Evolutionary conservation across 2,113 vertebrate species (phyloP).

Genomic region (Sorex araneus): DNA sequence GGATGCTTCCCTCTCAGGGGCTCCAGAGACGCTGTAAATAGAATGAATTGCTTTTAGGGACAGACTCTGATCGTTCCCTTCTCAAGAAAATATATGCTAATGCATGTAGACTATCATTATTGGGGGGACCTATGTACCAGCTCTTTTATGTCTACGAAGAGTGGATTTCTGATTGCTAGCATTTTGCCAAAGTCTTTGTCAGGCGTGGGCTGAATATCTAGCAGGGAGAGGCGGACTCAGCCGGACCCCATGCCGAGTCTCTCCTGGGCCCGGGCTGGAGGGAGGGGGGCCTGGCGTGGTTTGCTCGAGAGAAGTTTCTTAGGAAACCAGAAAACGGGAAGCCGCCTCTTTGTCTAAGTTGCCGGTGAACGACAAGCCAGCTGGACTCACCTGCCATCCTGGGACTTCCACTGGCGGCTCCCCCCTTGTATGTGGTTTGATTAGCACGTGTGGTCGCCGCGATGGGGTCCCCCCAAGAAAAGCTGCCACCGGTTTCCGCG

Average conservation of each 20-base stretch:
- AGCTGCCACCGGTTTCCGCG: no score
- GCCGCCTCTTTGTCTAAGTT: constrained; percentile 31
- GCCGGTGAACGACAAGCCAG: not conserved
- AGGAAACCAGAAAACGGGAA: constrained; percentile 12
- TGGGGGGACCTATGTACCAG: constrained; percentile 80
- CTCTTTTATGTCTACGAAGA: constrained; percentile 77
- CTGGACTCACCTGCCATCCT: not conserved
- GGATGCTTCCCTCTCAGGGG: constrained; percentile 86
- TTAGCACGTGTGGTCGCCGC: no score
- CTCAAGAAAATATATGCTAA: constrained; percentile 88
- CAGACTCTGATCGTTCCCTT: constrained; percentile 80
- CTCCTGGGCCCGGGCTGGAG: constrained; percentile 29
- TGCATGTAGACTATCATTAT: constrained; percentile 83
- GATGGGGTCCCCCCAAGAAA: no score
- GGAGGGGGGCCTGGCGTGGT: not conserved
- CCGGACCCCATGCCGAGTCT: not conserved
- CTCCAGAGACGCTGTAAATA: constrained; percentile 88
- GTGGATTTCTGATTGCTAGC: constrained; percentile 76
- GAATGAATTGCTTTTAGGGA: constrained; percentile 87
- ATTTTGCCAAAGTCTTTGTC: constrained; percentile 81
- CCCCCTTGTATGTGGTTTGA: no score
- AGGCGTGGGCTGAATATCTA: constrained; percentile 68
- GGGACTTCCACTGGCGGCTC: not conserved
- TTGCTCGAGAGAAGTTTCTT: constrained; percentile 37
- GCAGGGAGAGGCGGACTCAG: constrained; percentile 33